Evolutionary conservation across 2,113 vertebrate genomes (phyloP), one percentile per base, ranked within the genome.

Genomic region (Ammodytes marinus): DNA sequence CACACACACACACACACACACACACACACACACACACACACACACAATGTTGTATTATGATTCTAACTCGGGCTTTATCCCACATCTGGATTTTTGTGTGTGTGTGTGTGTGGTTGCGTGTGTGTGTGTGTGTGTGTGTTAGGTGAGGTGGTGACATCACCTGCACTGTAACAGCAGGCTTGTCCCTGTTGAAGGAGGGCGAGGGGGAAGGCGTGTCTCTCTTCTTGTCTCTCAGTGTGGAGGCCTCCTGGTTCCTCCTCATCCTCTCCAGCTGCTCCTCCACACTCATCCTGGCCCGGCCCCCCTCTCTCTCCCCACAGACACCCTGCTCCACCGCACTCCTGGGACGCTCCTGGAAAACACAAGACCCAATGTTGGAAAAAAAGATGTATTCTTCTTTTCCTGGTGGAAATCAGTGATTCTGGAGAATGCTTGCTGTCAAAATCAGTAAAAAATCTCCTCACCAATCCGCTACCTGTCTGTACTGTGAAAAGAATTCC

Each of bases 241-340:
- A 95, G 1, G 98, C 97, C 78, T 98, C 95, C 45, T 98, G 97
- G 88, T 98, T 98, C 13, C 97, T 95, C 80, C 95, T 95, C 71
- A 99, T 99, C 67, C 98, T 95, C 83, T 98, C 97, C 95, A 99
- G 95, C 82, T 99, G 98, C 37, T 99, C 98, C 91, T 98, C 97
- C 53, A 99, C 95, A 0, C 97, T 98, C 98, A 99, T 99, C 47
- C 97, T 94, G 0, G 96, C 94, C 4, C 98, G 89, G 4, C 94
- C 74, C 37, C 90, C 94, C 69, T 99, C 98, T 37, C 91, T 94
- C 39, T 97, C 96, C 4, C 94, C 95, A n/a, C 96, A 87, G 52
- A 95, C 96, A 1, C 94, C 88, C 76, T 97, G 97, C 39, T 99
- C 98, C 90, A 97, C 95, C 0, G 96, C 96, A 58, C 98, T 99